These are phyloP conservation scores for Tillus elongatus DNA, from an alignment of 2,888 invertebrate species.

Conservation along the genomic window DNA sequence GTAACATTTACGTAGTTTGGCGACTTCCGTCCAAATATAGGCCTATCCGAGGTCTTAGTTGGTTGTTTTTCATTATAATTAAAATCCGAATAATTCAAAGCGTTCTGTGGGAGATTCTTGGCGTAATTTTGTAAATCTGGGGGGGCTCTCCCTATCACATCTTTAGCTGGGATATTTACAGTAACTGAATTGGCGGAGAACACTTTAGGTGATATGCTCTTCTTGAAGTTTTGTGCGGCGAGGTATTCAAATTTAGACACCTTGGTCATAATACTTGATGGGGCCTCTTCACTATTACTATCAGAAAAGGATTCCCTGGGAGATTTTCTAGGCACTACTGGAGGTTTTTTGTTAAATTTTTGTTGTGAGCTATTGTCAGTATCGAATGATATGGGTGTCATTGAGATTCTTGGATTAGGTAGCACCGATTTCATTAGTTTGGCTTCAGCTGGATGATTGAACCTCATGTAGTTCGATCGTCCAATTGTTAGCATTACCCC, in stretches of 20 bases:
- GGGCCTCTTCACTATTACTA: slow-evolving; percentile 45
- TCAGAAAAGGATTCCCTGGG: slow-evolving; percentile 43
- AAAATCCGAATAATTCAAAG: slow-evolving; percentile 41
- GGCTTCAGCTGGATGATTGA: slow-evolving; percentile 87
- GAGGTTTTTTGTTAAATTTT: slow-evolving; percentile 53
- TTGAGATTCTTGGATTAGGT: slow-evolving; percentile 66
- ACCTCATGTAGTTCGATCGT: slow-evolving; percentile 82
- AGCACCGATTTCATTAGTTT: slow-evolving; percentile 77
- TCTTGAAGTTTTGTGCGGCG: slow-evolving; percentile 55
- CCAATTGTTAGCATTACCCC: slow-evolving; percentile 89
- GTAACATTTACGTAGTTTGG: slow-evolving; percentile 39
- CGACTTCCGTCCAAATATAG: slow-evolving; percentile 34
- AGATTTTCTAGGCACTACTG: slow-evolving; percentile 53
- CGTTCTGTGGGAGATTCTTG: slow-evolving; percentile 48
- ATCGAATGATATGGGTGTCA: slow-evolving; percentile 66
- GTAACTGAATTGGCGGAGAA: slow-evolving; percentile 70
- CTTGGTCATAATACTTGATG: slow-evolving; percentile 61
- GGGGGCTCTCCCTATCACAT: slow-evolving; percentile 56
- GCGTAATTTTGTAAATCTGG: slow-evolving; percentile 55
- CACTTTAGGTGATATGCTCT: slow-evolving; percentile 62
- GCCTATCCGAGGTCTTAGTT: slow-evolving; percentile 35
- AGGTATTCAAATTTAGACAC: slow-evolving; percentile 73
- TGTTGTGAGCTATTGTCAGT: slow-evolving; percentile 28
- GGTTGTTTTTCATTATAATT: slow-evolving; percentile 36
- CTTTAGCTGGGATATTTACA: slow-evolving; percentile 73